Evolutionary conservation across 2,888 invertebrate species (phyloP).

Genomic region (Invenusta paracnida): DNA sequence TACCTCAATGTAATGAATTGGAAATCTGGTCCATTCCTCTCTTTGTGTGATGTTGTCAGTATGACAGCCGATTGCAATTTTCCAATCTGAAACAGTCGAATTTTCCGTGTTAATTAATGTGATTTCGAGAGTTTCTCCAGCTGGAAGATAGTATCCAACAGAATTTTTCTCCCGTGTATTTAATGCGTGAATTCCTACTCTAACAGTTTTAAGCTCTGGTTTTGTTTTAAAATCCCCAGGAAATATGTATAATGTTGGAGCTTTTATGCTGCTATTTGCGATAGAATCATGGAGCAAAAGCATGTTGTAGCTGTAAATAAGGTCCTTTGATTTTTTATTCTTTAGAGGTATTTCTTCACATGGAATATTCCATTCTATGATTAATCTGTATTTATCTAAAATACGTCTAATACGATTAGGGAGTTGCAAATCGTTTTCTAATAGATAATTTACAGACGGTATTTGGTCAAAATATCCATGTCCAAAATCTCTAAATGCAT

Average conservation of each 20-base stretch:
- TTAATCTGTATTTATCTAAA: background rate
- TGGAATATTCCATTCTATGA: background rate
- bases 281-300: background rate
- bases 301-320: background rate
- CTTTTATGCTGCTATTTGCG: background rate
- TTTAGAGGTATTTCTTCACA: background rate
- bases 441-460: background rate
- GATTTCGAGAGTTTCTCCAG: slow-evolving; percentile 26
- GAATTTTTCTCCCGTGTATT: background rate
- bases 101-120: background rate
- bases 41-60: background rate
- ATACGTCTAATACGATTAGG: background rate
- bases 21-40: slow-evolving; percentile 27
- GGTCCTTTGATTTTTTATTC: background rate
- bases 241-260: background rate
- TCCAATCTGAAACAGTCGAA: background rate
- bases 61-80: slow-evolving; percentile 21
- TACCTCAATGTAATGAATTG: background rate
- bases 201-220: no score
- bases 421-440: background rate
- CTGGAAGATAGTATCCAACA: slow-evolving; percentile 29
- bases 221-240: slow-evolving; percentile 18
- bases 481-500: background rate
- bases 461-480: background rate
- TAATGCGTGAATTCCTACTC: background rate